phyloP scores from a whole-genome alignment of 2,113 vertebrate species.

The Tyrannus savana region DNA sequence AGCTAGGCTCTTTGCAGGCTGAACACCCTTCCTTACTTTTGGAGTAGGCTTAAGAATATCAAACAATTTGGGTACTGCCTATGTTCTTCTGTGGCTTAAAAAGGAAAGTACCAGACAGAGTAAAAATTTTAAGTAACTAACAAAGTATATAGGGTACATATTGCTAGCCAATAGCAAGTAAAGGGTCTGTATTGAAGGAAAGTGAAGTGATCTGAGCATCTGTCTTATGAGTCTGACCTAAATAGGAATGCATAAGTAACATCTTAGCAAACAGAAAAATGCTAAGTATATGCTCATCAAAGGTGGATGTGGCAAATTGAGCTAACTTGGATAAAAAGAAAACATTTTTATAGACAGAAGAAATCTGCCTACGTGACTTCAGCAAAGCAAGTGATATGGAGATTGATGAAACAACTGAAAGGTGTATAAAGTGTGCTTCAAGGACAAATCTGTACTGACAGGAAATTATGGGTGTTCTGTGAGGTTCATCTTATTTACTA shows the following conservation, averaged over 20 bases:
- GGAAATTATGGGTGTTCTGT: neutral
- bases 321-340: neutral
- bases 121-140: neutral
- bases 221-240: neutral
- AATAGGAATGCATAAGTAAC: neutral
- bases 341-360: neutral
- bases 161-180: neutral
- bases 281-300: neutral
- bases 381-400: neutral
- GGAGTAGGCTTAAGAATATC: neutral
- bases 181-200: neutral
- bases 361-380: neutral
- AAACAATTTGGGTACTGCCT: neutral
- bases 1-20: neutral
- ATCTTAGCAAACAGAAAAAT: neutral
- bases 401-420: neutral
- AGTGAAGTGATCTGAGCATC: neutral
- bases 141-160: neutral
- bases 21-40: neutral
- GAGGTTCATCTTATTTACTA: neutral
- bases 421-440: neutral
- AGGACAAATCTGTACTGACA: neutral
- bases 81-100: neutral
- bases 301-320: neutral
- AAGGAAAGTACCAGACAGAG: neutral